Conservation (phyloP, 92 coral and sea anemone genomes). For the Chrysogorgia sp. region DNA sequence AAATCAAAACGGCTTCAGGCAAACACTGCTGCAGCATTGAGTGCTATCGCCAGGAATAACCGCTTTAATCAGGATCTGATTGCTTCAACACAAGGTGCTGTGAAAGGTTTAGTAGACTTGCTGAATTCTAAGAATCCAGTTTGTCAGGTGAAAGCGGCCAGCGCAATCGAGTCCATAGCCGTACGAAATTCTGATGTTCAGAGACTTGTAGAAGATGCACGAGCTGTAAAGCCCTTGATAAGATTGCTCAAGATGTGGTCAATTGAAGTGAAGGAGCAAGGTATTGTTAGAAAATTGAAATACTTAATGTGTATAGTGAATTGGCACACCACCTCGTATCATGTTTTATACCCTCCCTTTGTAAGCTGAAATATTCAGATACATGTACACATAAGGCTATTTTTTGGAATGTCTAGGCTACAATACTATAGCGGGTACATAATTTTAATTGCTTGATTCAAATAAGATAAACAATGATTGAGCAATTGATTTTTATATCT, state of each 20-base stretch:
- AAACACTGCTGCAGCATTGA: constrained; percentile 90
- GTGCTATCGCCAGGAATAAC: constrained; percentile 79
- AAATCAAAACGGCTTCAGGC: constrained; percentile 95
- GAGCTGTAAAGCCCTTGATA: constrained; percentile 90
- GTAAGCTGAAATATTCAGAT: no score
- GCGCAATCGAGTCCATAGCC: constrained; percentile 90
- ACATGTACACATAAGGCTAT: no score
- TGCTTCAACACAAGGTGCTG: constrained; percentile 78
- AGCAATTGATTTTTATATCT: no score
- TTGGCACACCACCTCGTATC: neutral
- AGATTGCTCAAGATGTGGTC: constrained; percentile 95
- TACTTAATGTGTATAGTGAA: neutral
- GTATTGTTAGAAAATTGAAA: constrained; percentile 33
- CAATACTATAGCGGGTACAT: no score
- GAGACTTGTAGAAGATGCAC: constrained; percentile 82
- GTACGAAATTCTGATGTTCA: constrained; percentile 86
- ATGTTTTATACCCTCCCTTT: no score
- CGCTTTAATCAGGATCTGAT: constrained; percentile 83
- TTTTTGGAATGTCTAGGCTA: no score
- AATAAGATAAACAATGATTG: no score
- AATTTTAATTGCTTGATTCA: no score
- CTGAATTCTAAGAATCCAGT: constrained; percentile 73
- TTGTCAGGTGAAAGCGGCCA: constrained; percentile 99
- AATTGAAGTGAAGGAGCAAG: constrained; percentile 94
- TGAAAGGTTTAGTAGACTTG: constrained; percentile 76